phyloP scores from a whole-genome alignment of 2,888 invertebrate genomes.

The Cheilosia scutellata region DNA sequence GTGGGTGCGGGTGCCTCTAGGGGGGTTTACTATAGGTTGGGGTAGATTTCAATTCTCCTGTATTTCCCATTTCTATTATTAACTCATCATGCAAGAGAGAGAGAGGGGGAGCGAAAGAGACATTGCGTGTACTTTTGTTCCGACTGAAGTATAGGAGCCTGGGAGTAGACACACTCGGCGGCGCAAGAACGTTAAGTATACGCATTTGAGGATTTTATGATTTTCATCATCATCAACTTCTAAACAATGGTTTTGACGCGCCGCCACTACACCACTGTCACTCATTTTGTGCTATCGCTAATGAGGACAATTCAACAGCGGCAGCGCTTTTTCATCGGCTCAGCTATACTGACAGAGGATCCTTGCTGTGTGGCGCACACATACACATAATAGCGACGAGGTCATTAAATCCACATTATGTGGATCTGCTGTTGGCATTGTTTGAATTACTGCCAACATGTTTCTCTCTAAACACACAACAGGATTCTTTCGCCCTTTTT shows the following conservation, averaged over 20 bases:
- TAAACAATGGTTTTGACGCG: constrained; percentile 39
- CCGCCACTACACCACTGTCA: constrained; percentile 28
- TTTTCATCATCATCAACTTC: constrained; percentile 62
- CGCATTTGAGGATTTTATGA: constrained; percentile 49
- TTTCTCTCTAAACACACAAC: constrained; percentile 48
- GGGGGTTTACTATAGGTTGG: neutral
- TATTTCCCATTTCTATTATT: constrained; percentile 13
- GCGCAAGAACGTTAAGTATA: constrained; percentile 40
- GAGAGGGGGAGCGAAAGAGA: neutral
- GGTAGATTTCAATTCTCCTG: constrained; percentile 36
- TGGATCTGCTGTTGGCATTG: constrained; percentile 64
- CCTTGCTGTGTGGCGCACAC: constrained; percentile 18
- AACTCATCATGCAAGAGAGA: constrained; percentile 7
- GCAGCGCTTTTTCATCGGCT: constrained; percentile 46
- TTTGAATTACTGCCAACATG: constrained; percentile 65
- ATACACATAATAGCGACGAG: constrained; percentile 1
- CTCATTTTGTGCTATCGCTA: constrained; percentile 55
- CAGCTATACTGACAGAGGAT: constrained; percentile 15
- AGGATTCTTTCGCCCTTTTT: constrained; percentile 38
- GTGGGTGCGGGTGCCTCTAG: neutral
- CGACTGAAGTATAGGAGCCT: neutral
- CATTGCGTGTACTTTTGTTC: constrained; percentile 21
- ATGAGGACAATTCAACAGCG: constrained; percentile 59
- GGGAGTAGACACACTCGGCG: constrained; percentile 6
- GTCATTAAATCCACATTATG: constrained; percentile 68